A percentile compares a stretch with the other conserved stretches of the same genome.
phyloP scores from a whole-genome alignment of 2,797 vertebrate species.

The Stomatorhinus walkeri region DNA sequence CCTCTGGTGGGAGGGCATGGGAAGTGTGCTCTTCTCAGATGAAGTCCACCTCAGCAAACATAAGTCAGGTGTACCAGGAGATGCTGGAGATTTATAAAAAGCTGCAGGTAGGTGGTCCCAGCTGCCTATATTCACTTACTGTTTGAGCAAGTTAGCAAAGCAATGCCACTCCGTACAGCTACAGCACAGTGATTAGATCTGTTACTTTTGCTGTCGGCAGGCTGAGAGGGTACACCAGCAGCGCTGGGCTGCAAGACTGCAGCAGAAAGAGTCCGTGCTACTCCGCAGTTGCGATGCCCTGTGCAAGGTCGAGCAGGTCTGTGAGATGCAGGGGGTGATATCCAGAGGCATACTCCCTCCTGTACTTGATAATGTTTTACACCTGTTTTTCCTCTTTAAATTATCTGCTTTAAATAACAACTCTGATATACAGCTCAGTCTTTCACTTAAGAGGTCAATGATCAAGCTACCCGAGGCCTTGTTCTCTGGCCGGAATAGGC shows the following conservation, averaged over 20 bases:
- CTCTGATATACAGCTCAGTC: not conserved
- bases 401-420: not conserved
- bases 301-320: conserved; percentile 66
- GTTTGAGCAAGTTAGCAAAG: not conserved
- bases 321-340: conserved; percentile 44
- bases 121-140: not conserved
- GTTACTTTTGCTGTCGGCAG: conserved; percentile 43
- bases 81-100: conserved; percentile 54
- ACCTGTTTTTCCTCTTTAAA: not conserved
- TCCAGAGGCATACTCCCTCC: not conserved
- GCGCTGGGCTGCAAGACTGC: conserved; percentile 64
- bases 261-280: conserved; percentile 62
- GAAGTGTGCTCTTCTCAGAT: conserved; percentile 6
- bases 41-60: conserved; percentile 27
- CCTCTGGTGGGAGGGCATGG: not conserved
- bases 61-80: conserved; percentile 49
- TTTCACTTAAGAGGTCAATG: not conserved
- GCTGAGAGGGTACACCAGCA: conserved; percentile 66
- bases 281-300: conserved; percentile 63
- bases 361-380: not conserved
- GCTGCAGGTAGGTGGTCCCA: conserved; percentile 46
- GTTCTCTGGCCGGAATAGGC: too few species aligned
- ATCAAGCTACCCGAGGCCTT: not conserved
- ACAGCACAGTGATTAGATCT: not conserved
- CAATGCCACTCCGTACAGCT: not conserved